These are phyloP conservation scores for Leguminivora glycinivorella DNA, from an alignment of 1,140 invertebrate genomes.

Conservation along the genomic window DNA sequence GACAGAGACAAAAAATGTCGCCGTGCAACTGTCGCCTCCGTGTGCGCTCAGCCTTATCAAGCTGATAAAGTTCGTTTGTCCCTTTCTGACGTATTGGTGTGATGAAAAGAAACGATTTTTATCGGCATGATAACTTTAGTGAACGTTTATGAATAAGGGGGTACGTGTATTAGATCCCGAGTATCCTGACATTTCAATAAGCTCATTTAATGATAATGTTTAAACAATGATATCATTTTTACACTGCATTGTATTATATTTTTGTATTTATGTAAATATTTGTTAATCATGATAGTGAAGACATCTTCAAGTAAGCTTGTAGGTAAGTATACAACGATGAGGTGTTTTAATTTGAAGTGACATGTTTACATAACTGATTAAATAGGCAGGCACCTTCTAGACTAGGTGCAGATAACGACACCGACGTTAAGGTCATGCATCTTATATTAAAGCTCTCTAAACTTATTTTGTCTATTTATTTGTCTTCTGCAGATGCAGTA, in stretches of 20 bases:
- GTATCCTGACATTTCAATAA: background rate
- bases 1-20: too few species aligned
- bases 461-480: background rate
- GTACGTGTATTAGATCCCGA: too few species aligned
- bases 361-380: constrained; percentile 40
- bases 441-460: background rate
- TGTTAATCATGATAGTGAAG: constrained; percentile 33
- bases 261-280: constrained; percentile 33
- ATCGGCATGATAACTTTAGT: too few species aligned
- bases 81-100: too few species aligned
- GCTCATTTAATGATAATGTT: background rate
- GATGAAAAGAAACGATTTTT: too few species aligned
- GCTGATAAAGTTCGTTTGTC: too few species aligned
- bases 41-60: too few species aligned
- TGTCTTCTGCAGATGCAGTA: too few species aligned
- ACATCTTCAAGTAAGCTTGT: constrained; percentile 48
- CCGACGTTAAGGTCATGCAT: constrained; percentile 13
- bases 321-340: constrained; percentile 37
- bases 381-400: constrained; percentile 10
- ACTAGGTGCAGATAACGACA: constrained; percentile 11
- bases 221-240: background rate
- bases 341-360: constrained; percentile 42
- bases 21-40: too few species aligned
- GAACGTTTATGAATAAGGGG: too few species aligned
- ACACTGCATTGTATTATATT: background rate